Evolutionary conservation across 2,113 vertebrate genomes (phyloP), one percentile per base, ranked within the genome.

Genomic region (Coturnix japonica): DNA sequence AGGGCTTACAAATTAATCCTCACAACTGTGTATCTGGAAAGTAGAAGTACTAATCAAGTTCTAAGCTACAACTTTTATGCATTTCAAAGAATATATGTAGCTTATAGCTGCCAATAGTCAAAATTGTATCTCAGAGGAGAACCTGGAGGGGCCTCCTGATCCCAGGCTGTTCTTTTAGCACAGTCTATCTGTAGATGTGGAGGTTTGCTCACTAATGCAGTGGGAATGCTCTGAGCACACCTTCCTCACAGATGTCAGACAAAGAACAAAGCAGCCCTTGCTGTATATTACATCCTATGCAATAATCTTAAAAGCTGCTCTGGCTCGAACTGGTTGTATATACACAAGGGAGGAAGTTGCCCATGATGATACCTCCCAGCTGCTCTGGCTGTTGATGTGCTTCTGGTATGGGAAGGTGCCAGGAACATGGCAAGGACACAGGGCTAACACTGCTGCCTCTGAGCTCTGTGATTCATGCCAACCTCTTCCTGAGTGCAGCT

Each of bases 31-130:
- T 41, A 43, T 0, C 0, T 89, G 85, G 93, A 72, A 93, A 96
- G 92, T 69, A 72, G 51, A 92, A 64, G 53, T 49, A 93, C 69
- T 94, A 89, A 94, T 86, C 84, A 54, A 64, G 13, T 85, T 78
- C 46, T 69, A 64, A 72, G 33, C 64, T 73, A 51, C 43, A 74
- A 69, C 54, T 90, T 93, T 87, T 78, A 72, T 87, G 56, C 46
- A 53, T 88, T 28, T 87, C 47, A 76, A 65, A 67, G 51, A 81
- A 87, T 83, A 86, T 91, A 90, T 89, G 82, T 89, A 87, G 81
- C 33, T 81, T 44, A n/a, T n/a, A 74, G 80, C 77, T 94, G 81
- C 80, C 74, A 94, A 31, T 81, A 65, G 47, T 90, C 90, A 91
- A 95, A 94, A 69, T 26, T 61, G 9, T 22, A 33, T 60, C 66